Conservation (phyloP, 1,140 invertebrate genomes). For the Drosophila lowei region DNA sequence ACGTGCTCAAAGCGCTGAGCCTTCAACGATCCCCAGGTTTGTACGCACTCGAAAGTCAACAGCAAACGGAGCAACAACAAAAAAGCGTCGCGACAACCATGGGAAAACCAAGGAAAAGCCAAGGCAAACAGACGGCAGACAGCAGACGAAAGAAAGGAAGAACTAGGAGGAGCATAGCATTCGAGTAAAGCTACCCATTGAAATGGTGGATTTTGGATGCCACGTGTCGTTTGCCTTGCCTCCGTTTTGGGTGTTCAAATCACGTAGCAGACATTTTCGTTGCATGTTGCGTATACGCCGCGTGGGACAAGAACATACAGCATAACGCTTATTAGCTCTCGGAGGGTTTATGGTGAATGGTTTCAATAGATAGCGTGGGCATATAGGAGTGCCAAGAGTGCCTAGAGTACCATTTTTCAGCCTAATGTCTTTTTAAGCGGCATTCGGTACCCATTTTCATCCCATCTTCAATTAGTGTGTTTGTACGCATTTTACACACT, state of each 20-base stretch:
- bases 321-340: conserved; percentile 62
- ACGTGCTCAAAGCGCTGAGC: conserved; percentile 66
- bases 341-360: neutral
- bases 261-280: conserved; percentile 75
- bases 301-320: conserved; percentile 32
- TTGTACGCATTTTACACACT: conserved; percentile 13
- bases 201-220: conserved; percentile 51
- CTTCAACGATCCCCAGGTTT: conserved; percentile 19
- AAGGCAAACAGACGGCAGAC: conserved; percentile 40
- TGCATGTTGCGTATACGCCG: conserved; percentile 75
- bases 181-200: conserved; percentile 28
- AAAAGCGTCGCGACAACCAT: conserved; percentile 41
- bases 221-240: conserved; percentile 39
- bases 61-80: conserved; percentile 13
- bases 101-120: conserved; percentile 37
- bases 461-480: conserved; percentile 1
- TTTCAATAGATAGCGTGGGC: neutral
- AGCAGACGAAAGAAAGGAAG: conserved; percentile 7
- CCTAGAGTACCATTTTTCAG: conserved; percentile 18
- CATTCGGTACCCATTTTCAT: conserved; percentile 4
- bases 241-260: conserved; percentile 60
- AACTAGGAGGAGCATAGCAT: neutral
- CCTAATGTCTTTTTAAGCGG: conserved; percentile 64
- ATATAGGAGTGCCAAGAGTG: neutral
- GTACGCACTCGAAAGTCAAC: conserved; percentile 69